Evolutionary conservation across 2,888 invertebrate genomes (phyloP).

Genomic region (Phanerotoma sp.): DNA sequence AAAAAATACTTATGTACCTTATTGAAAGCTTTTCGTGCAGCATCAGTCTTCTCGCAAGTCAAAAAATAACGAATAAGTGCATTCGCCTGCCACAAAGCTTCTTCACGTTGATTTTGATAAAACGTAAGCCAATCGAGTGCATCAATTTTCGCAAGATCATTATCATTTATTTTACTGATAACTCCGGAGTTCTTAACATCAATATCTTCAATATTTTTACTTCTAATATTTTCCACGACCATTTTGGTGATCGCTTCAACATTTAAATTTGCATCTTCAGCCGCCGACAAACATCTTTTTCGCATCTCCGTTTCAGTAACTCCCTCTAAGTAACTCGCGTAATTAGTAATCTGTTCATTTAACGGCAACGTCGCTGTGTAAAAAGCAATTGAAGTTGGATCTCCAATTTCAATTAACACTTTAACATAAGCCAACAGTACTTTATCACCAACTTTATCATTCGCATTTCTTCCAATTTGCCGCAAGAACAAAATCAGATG

Average conservation of each 20-base stretch:
- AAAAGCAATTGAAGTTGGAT: constrained; percentile 78
- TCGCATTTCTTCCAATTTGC: constrained; percentile 72
- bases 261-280: constrained; percentile 74
- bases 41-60: constrained; percentile 77
- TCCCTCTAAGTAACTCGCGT: constrained; percentile 70
- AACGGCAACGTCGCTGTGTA: constrained; percentile 80
- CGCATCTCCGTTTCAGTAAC: constrained; percentile 69
- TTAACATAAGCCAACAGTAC: constrained; percentile 75
- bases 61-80: constrained; percentile 84
- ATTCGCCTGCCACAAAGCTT: constrained; percentile 86
- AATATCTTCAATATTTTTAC: constrained; percentile 51
- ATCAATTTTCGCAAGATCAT: constrained; percentile 72
- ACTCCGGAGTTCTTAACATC: constrained; percentile 41
- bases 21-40: constrained; percentile 74
- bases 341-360: constrained; percentile 61
- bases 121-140: constrained; percentile 87
- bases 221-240: constrained; percentile 77
- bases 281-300: constrained; percentile 69
- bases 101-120: constrained; percentile 74
- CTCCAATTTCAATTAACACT: constrained; percentile 71
- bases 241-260: constrained; percentile 81
- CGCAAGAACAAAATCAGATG: constrained; percentile 84
- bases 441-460: constrained; percentile 71
- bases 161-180: constrained; percentile 65
- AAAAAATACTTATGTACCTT: constrained; percentile 56